Evolutionary conservation across 1,140 invertebrate genomes (phyloP).

Genomic region (Caligus rogercresseyi): DNA sequence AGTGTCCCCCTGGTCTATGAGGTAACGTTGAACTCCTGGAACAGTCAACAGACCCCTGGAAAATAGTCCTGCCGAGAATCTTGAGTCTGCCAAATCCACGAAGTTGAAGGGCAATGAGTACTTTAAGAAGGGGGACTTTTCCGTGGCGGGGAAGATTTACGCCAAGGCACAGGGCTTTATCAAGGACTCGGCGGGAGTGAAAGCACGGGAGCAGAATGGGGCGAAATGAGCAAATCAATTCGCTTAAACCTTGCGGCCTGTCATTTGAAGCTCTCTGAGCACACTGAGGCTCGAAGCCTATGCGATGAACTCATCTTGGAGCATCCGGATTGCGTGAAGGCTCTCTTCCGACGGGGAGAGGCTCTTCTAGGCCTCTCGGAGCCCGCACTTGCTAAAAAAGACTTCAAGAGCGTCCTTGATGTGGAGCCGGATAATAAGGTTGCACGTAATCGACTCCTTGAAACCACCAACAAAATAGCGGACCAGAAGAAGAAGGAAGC

Average conservation of each 20-base stretch:
- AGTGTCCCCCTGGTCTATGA: slow-evolving; percentile 37
- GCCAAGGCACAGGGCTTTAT: slow-evolving; percentile 45
- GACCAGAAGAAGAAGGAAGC: slow-evolving; percentile 61
- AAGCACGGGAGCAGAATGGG: slow-evolving; percentile 34
- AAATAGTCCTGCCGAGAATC: slow-evolving; percentile 53
- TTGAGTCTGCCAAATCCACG: slow-evolving; percentile 56
- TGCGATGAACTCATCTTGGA: slow-evolving; percentile 51
- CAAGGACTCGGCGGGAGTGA: slow-evolving; percentile 32
- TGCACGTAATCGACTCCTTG: slow-evolving; percentile 51
- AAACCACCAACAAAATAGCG: slow-evolving; percentile 54
- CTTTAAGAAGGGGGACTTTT: slow-evolving; percentile 60
- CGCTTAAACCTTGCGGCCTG: slow-evolving; percentile 71
- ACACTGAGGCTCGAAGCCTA: slow-evolving; percentile 47
- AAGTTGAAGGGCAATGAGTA: slow-evolving; percentile 83
- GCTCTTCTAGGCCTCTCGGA: slow-evolving; percentile 57
- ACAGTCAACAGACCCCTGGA: slow-evolving; percentile 56
- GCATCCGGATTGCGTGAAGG: slow-evolving; percentile 67
- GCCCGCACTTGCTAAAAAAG: slow-evolving; percentile 50
- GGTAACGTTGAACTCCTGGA: slow-evolving; percentile 60
- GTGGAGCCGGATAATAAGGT: slow-evolving; percentile 63
- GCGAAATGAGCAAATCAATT: slow-evolving; percentile 43
- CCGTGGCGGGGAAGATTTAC: slow-evolving; percentile 72
- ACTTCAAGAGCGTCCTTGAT: slow-evolving; percentile 52
- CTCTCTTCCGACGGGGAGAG: slow-evolving; percentile 63
- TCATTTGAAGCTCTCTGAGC: slow-evolving; percentile 58